Base-by-base conservation (phyloP, 2,797 vertebrate genomes). In the Anniella stebbinsi region DNA sequence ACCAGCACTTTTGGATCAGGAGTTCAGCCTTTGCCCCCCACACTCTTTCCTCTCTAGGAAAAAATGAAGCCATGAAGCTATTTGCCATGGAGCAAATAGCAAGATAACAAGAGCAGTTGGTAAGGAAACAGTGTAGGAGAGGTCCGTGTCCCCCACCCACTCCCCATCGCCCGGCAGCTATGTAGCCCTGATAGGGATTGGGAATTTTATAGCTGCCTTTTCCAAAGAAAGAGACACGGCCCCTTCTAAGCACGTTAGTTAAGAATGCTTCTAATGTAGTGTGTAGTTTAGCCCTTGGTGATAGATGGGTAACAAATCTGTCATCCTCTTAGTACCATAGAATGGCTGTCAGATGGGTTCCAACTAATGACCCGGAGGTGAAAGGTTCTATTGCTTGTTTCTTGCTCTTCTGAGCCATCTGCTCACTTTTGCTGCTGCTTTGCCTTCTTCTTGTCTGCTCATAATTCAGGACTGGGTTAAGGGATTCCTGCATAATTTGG, bases 301-400 rank as follows among this genome's bases (percentile, higher is more conserved):
- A 88, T 67, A 76, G 48, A 84, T 11, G 1, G 77, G 51, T 63
- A n/a, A 30, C 69, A 25, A 23, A 54, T n/a, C 30, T 87, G 76
- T 60, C 89, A 86, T 84, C 84, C 80, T n/a, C 4, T 33, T 66
- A 90, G 15, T 0, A 0, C 51, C 76, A 1, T 69, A 88, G 76
- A 92, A 69, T 38, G 89, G 7, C 76, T 84, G 78, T 92, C 80
- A 57, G 75, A 85, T 84, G 93, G 75, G 80, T 89, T 91, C 94
- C 91, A 96, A 93, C 94, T 94, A 95, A 93, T 96, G 95, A 96
- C 94, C 93, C 91, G 86, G 92, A 96, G 94, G 92, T 94, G 92
- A 93, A 95, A 86, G n/a, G 45, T 80, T 93, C 5, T 15, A 25
- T 1, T 81, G 70, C 81, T 88, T 57, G 0, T 0, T 91, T 88